Conservation (phyloP, 1,140 invertebrate species). For the Bombus waltoni region DNA sequence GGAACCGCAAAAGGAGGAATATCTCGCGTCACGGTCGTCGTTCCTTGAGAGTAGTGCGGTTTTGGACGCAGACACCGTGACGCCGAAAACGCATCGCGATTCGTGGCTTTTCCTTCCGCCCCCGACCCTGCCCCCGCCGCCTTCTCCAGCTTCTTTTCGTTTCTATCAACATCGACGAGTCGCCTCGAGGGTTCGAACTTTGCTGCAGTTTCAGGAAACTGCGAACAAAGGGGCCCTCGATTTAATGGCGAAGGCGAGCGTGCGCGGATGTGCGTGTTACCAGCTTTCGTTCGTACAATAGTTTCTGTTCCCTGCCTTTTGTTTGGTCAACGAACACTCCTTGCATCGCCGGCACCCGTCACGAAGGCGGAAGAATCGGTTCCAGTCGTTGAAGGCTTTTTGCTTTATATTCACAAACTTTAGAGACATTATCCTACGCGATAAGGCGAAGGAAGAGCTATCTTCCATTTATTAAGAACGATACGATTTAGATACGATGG, state of each 20-base stretch:
- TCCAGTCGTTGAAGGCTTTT: not conserved
- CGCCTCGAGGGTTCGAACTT: too few relatives aligned
- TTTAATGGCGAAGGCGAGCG: not conserved
- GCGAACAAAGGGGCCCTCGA: not conserved
- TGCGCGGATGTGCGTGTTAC: not conserved
- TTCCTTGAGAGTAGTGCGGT: not conserved
- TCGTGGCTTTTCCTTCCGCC: not conserved
- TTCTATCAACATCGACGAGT: not conserved
- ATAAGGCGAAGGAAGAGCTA: not conserved
- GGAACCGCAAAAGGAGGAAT: not conserved
- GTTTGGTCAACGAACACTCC: not conserved
- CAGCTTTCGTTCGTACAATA: not conserved
- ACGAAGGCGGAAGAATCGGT: not conserved
- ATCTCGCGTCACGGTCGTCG: slow-evolving; percentile 68
- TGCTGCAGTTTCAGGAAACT: too few relatives aligned
- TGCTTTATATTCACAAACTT: not conserved
- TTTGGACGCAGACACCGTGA: not conserved
- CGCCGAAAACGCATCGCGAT: slow-evolving; percentile 70
- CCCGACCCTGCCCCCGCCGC: too few relatives aligned
- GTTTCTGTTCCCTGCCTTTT: not conserved
- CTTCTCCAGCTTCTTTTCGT: not conserved
- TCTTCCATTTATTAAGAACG: not conserved
- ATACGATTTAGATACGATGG: not conserved
- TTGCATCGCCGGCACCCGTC: not conserved
- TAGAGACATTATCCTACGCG: not conserved